Percentiles rank a stretch among this genome's conserved stretches.
Evolutionary conservation across 35 echinoderm and acorn worm genomes (phyloP).

Genomic region (Lytechinus variegatus): DNA sequence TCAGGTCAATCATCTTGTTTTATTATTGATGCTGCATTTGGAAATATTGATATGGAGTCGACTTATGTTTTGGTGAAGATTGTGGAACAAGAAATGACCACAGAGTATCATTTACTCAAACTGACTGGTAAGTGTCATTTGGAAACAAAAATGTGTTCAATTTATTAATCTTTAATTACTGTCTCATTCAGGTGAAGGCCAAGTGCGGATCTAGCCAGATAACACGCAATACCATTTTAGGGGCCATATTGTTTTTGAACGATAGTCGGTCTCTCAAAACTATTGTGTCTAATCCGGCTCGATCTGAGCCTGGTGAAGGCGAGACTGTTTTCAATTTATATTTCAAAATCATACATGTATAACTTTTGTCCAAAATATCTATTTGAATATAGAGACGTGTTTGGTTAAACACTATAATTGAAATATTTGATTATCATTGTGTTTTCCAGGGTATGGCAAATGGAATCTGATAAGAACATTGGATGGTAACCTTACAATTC

Average conservation of each 20-base stretch:
- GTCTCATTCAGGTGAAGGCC: too few species aligned
- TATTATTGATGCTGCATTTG: slow-evolving; percentile 2
- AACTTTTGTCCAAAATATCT: too few species aligned
- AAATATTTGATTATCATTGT: neutral
- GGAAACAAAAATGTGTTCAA: neutral
- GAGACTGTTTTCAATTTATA: too few species aligned
- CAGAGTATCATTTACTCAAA: neutral
- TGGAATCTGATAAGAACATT: neutral
- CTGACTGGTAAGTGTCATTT: neutral
- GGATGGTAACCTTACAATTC: neutral
- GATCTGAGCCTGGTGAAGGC: too few species aligned
- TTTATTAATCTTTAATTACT: too few species aligned
- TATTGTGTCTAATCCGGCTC: too few species aligned
- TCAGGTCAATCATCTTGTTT: neutral
- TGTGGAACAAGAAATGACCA: neutral
- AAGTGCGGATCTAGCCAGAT: too few species aligned
- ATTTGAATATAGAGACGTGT: too few species aligned
- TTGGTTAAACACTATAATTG: neutral
- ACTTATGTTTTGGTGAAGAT: neutral
- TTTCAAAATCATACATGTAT: too few species aligned
- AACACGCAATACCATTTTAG: too few species aligned
- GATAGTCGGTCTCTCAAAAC: too few species aligned
- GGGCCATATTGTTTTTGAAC: too few species aligned
- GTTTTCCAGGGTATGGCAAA: neutral
- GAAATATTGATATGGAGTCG: neutral